Evolutionary conservation across 1,140 invertebrate species (phyloP).

Genomic region (Drosophila santomea): DNA sequence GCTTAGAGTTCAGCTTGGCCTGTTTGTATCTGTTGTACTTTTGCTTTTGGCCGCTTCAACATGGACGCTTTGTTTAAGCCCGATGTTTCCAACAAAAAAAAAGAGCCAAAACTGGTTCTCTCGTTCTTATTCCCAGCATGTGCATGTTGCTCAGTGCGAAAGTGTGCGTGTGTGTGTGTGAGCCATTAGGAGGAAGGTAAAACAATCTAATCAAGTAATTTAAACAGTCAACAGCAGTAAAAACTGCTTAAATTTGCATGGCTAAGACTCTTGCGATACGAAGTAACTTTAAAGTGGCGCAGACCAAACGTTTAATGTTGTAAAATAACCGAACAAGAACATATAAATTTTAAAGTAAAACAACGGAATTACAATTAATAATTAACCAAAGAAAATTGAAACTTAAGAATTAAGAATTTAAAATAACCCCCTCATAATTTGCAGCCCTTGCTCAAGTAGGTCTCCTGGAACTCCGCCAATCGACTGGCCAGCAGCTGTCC

Average conservation of each 20-base stretch:
- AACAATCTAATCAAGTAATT: slow-evolving; percentile 78
- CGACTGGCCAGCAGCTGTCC: slow-evolving; percentile 22
- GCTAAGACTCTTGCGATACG: not conserved
- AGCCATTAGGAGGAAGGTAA: slow-evolving; percentile 42
- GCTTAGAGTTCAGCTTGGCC: slow-evolving; percentile 46
- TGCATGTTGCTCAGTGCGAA: slow-evolving; percentile 19
- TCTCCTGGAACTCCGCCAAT: slow-evolving; percentile 38
- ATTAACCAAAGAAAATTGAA: slow-evolving; percentile 5
- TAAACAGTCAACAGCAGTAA: slow-evolving; percentile 52
- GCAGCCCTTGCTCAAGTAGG: slow-evolving; percentile 25
- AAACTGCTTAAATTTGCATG: slow-evolving; percentile 35
- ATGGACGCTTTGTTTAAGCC: slow-evolving; percentile 68
- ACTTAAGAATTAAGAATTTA: no score
- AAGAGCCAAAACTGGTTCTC: slow-evolving; percentile 65
- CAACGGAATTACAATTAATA: not conserved
- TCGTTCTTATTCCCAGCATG: slow-evolving; percentile 68
- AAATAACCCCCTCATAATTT: not conserved
- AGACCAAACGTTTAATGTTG: not conserved
- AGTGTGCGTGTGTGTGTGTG: slow-evolving; percentile 5
- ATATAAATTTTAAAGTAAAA: not conserved
- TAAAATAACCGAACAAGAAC: no score
- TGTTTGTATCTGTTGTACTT: slow-evolving; percentile 36
- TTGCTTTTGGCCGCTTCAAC: slow-evolving; percentile 62
- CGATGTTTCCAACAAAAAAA: slow-evolving; percentile 20
- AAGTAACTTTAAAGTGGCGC: slow-evolving; percentile 36